These are phyloP conservation scores for Heliocidaris erythrogramma DNA, from an alignment of 35 echinoderm and acorn worm genomes.

Conservation along the genomic window DNA sequence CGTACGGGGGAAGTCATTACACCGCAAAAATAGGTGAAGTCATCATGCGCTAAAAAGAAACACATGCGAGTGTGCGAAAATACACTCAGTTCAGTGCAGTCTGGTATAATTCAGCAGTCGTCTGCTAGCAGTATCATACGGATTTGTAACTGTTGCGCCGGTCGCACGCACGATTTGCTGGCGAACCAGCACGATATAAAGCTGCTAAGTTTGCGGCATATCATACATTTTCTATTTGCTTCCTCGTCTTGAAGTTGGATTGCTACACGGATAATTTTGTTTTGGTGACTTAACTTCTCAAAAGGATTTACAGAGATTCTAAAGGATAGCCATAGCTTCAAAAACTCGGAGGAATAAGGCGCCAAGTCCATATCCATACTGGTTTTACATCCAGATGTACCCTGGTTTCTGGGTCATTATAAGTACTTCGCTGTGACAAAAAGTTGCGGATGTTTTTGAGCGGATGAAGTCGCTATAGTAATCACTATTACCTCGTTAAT, in stretches of 20 bases:
- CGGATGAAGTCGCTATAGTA: too few relatives aligned
- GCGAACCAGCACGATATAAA: background rate
- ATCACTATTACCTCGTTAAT: too few relatives aligned
- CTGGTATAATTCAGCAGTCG: background rate
- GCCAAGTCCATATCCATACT: too few relatives aligned
- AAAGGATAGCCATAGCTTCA: background rate
- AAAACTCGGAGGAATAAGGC: background rate
- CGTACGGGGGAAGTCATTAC: background rate
- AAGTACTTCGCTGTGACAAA: too few relatives aligned
- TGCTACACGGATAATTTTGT: background rate
- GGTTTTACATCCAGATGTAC: too few relatives aligned
- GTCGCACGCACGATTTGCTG: background rate
- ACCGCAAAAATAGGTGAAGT: conserved; percentile 2
- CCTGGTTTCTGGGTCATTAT: too few relatives aligned
- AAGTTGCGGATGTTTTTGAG: too few relatives aligned
- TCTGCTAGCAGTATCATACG: background rate
- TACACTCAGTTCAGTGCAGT: background rate
- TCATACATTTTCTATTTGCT: background rate
- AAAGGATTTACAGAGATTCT: background rate
- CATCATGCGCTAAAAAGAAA: background rate
- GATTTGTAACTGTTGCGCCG: background rate
- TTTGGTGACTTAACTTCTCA: background rate
- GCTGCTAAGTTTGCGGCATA: background rate
- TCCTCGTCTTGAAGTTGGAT: background rate
- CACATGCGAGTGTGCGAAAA: background rate